Conservation (phyloP, 2,888 invertebrate genomes). For the Cyrtodaria siliqua region DNA sequence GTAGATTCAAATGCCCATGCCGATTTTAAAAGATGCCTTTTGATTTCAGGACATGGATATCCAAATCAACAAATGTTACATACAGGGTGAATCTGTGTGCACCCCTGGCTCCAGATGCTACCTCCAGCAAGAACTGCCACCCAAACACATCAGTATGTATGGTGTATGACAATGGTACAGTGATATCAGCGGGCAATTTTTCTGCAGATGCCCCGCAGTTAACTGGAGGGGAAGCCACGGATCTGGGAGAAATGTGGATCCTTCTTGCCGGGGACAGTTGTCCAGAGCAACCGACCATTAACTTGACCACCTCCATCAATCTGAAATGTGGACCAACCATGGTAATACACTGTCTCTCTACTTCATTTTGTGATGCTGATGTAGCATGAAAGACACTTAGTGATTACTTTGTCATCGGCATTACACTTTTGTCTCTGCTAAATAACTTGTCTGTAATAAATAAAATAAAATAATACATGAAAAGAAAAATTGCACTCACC, state of each 20-base stretch:
- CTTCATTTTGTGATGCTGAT: too few relatives aligned
- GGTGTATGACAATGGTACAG: constrained; percentile 53
- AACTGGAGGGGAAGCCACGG: constrained; percentile 33
- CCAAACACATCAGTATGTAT: constrained; percentile 67
- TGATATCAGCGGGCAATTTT: constrained; percentile 66
- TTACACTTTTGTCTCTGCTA: too few relatives aligned
- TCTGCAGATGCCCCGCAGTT: constrained; percentile 18
- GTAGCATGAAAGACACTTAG: too few relatives aligned
- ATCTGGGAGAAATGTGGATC: constrained; percentile 65
- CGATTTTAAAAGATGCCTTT: too few relatives aligned
- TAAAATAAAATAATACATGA: too few relatives aligned
- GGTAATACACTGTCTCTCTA: too few relatives aligned
- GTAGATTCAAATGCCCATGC: too few relatives aligned
- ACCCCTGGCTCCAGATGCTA: constrained; percentile 47
- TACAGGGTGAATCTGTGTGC: constrained; percentile 75
- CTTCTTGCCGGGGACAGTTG: constrained; percentile 69
- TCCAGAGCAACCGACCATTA: constrained; percentile 37
- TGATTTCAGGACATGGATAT: neutral
- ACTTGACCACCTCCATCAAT: constrained; percentile 71
- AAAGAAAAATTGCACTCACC: too few relatives aligned
- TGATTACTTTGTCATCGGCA: too few relatives aligned
- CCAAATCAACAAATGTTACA: constrained; percentile 40
- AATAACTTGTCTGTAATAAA: too few relatives aligned
- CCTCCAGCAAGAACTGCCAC: constrained; percentile 57
- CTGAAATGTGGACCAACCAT: constrained; percentile 79